Conservation (phyloP, 2,113 vertebrate species). For the Hipposideros armiger region DNA sequence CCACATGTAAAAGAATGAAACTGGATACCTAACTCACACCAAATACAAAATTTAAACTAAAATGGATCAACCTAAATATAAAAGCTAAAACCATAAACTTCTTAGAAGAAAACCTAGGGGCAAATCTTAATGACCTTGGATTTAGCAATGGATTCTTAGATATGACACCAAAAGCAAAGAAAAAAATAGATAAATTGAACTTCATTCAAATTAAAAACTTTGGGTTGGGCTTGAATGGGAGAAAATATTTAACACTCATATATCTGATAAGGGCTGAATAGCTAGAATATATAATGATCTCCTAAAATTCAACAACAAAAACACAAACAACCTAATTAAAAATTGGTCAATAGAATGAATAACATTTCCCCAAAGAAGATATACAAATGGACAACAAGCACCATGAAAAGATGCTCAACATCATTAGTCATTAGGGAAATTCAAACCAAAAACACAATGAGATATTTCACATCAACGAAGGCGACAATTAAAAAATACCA, state of each 20-base stretch:
- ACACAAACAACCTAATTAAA: not conserved
- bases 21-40: not conserved
- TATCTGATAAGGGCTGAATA: not conserved
- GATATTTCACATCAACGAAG: slow-evolving; percentile 2
- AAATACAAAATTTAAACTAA: slow-evolving; percentile 24
- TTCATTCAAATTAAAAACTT: slow-evolving; percentile 36
- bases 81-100: slow-evolving; percentile 38
- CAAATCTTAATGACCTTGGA: not conserved
- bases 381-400: not conserved
- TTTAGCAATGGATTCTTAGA: not conserved
- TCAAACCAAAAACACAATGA: slow-evolving; percentile 33
- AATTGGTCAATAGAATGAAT: not conserved
- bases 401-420: not conserved
- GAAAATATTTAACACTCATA: slow-evolving; percentile 3
- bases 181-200: slow-evolving; percentile 15
- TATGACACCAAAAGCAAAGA: slow-evolving; percentile 45
- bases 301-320: slow-evolving; percentile 41
- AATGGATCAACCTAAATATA: not conserved
- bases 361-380: slow-evolving; percentile 40
- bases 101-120: slow-evolving; percentile 4
- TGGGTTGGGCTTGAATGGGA: not conserved
- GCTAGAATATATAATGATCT: not conserved
- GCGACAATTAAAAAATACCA: not conserved
- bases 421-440: slow-evolving; percentile 32
- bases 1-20: not conserved